These are phyloP conservation scores for Ochropleura leucogaster DNA, from an alignment of 2,888 invertebrate genomes.

Conservation along the genomic window DNA sequence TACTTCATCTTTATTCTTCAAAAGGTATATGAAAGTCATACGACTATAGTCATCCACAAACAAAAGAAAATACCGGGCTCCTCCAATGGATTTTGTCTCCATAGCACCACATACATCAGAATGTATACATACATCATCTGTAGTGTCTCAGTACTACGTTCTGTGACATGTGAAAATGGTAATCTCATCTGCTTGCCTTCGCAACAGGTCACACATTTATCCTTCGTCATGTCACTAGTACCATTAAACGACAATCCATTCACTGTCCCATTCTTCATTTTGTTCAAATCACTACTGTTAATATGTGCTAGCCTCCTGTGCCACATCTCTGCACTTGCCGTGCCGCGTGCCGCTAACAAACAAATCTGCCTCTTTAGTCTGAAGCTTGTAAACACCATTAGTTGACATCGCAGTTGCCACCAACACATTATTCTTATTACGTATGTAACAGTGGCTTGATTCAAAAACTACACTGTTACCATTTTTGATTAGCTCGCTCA, in stretches of 20 bases:
- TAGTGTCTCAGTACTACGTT: not conserved
- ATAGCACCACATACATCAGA: conserved; percentile 5
- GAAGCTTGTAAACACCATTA: not conserved
- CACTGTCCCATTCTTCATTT: not conserved
- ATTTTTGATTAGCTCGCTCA: not conserved
- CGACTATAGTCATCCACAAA: not conserved
- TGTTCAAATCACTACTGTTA: not conserved
- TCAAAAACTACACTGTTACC: conserved; percentile 1
- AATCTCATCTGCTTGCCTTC: not conserved
- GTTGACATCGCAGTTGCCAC: not conserved
- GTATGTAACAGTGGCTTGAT: not conserved
- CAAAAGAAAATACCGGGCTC: not conserved
- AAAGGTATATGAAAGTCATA: not conserved
- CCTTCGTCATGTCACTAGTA: not conserved
- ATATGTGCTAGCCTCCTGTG: not conserved
- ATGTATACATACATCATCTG: not conserved
- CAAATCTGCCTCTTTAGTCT: not conserved
- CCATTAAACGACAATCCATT: not conserved
- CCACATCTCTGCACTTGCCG: not conserved
- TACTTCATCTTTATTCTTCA: not conserved
- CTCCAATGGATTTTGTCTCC: not conserved
- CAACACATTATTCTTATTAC: not conserved
- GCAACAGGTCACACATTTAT: not conserved
- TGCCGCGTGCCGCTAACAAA: not conserved
- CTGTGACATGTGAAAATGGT: not conserved